Percentiles rank a stretch among this genome's conserved stretches.
These are phyloP conservation scores for Baronia brevicornis DNA, from an alignment of 2,888 invertebrate species.

Conservation along the genomic window DNA sequence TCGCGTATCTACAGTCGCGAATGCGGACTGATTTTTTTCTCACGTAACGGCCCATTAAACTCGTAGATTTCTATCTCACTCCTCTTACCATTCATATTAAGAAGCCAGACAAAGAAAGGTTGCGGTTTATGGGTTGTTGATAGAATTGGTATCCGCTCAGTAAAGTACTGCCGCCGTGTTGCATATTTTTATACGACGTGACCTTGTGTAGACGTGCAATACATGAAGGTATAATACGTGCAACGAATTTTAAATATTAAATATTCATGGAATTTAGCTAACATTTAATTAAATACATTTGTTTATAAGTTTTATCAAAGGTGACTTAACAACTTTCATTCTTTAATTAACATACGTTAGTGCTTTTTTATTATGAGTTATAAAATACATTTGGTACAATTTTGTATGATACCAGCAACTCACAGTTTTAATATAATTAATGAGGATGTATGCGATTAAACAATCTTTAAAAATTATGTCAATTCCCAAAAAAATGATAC, in stretches of 20 bases:
- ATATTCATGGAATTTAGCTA: too few relatives aligned
- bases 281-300: too few relatives aligned
- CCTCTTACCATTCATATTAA: conserved; percentile 52
- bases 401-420: too few relatives aligned
- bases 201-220: conserved; percentile 45
- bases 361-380: too few relatives aligned
- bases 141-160: conserved; percentile 75
- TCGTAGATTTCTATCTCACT: conserved; percentile 74
- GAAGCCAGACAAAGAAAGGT: conserved; percentile 75
- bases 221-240: conserved; percentile 14
- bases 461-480: too few relatives aligned
- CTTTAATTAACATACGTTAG: too few relatives aligned
- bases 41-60: conserved; percentile 75
- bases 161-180: conserved; percentile 69
- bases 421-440: too few relatives aligned
- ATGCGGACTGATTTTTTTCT: conserved; percentile 76
- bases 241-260: conserved; percentile 7
- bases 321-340: too few relatives aligned
- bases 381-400: too few relatives aligned
- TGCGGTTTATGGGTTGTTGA: conserved; percentile 76
- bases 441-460: too few relatives aligned
- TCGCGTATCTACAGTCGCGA: conserved; percentile 73
- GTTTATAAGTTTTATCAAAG: too few relatives aligned
- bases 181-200: conserved; percentile 64
- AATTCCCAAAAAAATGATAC: conserved; percentile 10